These are phyloP conservation scores for Leucoraja ocellata DNA, from an alignment of 2,797 vertebrate species.

Conservation along the genomic window DNA sequence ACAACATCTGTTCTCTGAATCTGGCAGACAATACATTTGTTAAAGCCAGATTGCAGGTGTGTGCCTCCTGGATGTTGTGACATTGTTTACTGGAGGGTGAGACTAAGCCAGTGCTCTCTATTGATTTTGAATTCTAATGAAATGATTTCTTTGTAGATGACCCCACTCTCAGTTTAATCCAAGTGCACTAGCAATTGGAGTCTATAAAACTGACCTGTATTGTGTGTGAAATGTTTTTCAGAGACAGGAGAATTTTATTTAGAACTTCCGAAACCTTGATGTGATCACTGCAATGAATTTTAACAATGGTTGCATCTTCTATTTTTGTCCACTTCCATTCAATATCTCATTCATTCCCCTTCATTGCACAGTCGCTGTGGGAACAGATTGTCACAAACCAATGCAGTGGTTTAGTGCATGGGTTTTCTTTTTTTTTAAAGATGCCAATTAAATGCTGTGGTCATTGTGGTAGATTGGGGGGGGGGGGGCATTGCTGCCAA, in stretches of 20 bases:
- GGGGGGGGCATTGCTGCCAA: background rate
- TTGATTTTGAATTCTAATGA: constrained; percentile 33
- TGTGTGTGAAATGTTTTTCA: background rate
- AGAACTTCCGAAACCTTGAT: background rate
- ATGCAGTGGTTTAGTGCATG: background rate
- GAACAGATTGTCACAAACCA: background rate
- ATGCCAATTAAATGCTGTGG: background rate
- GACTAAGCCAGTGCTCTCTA: background rate
- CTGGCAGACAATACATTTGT: background rate
- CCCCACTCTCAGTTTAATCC: background rate
- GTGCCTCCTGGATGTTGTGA: background rate
- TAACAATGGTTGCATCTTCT: background rate
- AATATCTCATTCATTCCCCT: background rate
- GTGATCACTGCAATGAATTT: background rate
- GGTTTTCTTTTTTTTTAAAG: background rate
- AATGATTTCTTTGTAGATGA: constrained; percentile 17
- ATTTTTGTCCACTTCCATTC: background rate
- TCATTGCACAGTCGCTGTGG: background rate
- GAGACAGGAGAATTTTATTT: background rate
- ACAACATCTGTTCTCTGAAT: background rate
- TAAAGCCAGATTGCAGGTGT: background rate
- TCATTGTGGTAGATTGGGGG: background rate
- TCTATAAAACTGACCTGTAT: constrained; percentile 18
- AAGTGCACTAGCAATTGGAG: constrained; percentile 2
- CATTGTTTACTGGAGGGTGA: background rate